These are phyloP conservation scores for Asbolus verrucosus DNA, from an alignment of 1,140 invertebrate species.

Conservation along the genomic window DNA sequence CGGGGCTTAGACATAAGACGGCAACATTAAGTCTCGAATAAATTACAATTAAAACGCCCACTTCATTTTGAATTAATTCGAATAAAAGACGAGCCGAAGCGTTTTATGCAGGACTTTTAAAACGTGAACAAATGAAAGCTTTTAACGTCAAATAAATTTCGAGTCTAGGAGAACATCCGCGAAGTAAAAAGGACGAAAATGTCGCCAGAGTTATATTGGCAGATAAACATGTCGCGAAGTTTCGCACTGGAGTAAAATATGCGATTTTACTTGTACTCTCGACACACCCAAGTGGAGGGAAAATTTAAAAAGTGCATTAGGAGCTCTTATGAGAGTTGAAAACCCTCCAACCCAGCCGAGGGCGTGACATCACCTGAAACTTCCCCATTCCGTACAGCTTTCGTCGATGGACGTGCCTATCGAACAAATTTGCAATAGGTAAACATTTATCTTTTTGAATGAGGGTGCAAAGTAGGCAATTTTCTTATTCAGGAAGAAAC, in stretches of 20 bases:
- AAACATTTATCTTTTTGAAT: constrained; percentile 35
- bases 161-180: neutral
- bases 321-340: too few relatives aligned
- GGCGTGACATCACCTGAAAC: neutral
- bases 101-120: neutral
- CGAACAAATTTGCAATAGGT: constrained; percentile 28
- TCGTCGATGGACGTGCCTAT: constrained; percentile 11
- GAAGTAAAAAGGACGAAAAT: constrained; percentile 1
- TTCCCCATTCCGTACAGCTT: neutral
- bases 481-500: constrained; percentile 29
- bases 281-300: too few relatives aligned
- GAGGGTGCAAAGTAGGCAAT: constrained; percentile 17
- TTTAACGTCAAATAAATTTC: neutral
- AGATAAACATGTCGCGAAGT: constrained; percentile 18
- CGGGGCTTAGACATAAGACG: constrained; percentile 14
- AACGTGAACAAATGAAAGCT: neutral
- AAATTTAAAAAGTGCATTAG: too few relatives aligned
- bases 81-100: neutral
- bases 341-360: too few relatives aligned
- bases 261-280: constrained; percentile 28
- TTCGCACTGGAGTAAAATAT: constrained; percentile 15
- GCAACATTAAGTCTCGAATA: constrained; percentile 32
- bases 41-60: constrained; percentile 31
- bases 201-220: neutral
- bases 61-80: constrained; percentile 19